A percentile compares a stretch with the other conserved stretches of the same genome.
These are phyloP conservation scores for Oreortyx pictus DNA, from an alignment of 2,797 vertebrate species.

Conservation along the genomic window DNA sequence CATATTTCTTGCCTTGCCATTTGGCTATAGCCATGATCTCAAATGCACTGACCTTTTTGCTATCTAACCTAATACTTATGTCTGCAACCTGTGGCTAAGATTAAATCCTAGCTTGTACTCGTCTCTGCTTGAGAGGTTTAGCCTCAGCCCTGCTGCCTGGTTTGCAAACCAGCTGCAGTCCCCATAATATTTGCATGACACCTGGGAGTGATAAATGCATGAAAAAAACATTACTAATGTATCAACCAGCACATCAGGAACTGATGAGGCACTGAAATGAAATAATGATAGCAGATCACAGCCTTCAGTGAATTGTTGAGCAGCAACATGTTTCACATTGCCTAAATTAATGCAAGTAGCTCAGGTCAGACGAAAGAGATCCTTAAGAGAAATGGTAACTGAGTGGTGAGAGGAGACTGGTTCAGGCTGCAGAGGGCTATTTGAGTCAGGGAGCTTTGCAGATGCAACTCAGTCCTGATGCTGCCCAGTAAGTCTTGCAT, in stretches of 20 bases:
- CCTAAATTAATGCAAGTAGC: not conserved
- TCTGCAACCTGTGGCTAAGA: conserved; percentile 5
- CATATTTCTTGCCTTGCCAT: not conserved
- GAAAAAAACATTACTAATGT: conserved; percentile 17
- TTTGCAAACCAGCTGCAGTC: conserved; percentile 5
- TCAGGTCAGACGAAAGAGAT: not conserved
- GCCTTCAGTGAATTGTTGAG: not conserved
- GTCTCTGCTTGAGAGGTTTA: not conserved
- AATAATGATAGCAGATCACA: conserved; percentile 25
- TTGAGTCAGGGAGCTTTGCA: not conserved
- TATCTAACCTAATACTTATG: not conserved
- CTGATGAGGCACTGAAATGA: conserved; percentile 21
- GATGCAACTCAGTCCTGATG: not conserved
- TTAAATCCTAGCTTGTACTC: not conserved
- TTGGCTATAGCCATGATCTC: not conserved
- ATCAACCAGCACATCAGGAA: conserved; percentile 28
- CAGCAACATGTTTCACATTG: not conserved
- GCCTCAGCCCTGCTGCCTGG: not conserved
- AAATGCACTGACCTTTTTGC: not conserved
- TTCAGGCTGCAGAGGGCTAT: not conserved
- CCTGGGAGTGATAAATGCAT: conserved; percentile 22
- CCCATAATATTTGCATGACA: not conserved
- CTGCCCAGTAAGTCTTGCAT: not conserved
- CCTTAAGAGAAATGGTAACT: not conserved
- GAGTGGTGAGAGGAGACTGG: not conserved